Evolutionary conservation across 2,888 invertebrate species (phyloP).

Genomic region (Drosophila formosana): DNA sequence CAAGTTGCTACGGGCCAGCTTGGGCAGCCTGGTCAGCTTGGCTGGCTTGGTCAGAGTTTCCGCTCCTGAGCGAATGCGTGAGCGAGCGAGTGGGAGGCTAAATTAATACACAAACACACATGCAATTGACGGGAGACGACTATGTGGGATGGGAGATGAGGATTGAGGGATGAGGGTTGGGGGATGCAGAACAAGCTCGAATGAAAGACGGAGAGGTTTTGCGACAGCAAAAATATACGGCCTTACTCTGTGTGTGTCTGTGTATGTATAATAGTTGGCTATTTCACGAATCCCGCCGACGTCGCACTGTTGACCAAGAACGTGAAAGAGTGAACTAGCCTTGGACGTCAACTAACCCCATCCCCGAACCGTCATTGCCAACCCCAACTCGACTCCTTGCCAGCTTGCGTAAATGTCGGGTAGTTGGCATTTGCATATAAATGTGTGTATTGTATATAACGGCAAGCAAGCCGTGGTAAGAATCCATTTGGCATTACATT

Average conservation of each 20-base stretch:
- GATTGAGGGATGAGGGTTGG: slow-evolving; percentile 16
- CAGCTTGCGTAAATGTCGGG: slow-evolving; percentile 40
- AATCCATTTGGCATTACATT: slow-evolving; percentile 54
- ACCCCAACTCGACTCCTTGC: not conserved
- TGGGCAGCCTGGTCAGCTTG: slow-evolving; percentile 31
- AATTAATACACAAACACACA: slow-evolving; percentile 77
- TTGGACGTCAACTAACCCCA: slow-evolving; percentile 45
- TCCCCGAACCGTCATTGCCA: not conserved
- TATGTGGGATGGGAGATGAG: slow-evolving; percentile 14
- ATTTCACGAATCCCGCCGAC: slow-evolving; percentile 75
- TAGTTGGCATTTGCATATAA: slow-evolving; percentile 50
- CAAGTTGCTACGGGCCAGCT: slow-evolving; percentile 61
- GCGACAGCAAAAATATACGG: slow-evolving; percentile 68
- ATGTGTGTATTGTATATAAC: slow-evolving; percentile 37
- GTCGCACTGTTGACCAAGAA: slow-evolving; percentile 67
- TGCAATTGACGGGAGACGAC: slow-evolving; percentile 34
- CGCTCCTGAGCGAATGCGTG: slow-evolving; percentile 44
- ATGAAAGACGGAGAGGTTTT: slow-evolving; percentile 57
- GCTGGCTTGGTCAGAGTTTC: not conserved
- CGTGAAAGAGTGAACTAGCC: slow-evolving; percentile 57
- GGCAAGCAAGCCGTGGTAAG: slow-evolving; percentile 22
- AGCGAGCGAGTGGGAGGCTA: slow-evolving; percentile 62
- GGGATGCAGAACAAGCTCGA: slow-evolving; percentile 7
- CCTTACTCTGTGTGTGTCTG: slow-evolving; percentile 32
- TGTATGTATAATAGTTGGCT: slow-evolving; percentile 68